These are phyloP conservation scores for Mustelus asterias DNA, from an alignment of 2,113 vertebrate genomes.

Conservation along the genomic window DNA sequence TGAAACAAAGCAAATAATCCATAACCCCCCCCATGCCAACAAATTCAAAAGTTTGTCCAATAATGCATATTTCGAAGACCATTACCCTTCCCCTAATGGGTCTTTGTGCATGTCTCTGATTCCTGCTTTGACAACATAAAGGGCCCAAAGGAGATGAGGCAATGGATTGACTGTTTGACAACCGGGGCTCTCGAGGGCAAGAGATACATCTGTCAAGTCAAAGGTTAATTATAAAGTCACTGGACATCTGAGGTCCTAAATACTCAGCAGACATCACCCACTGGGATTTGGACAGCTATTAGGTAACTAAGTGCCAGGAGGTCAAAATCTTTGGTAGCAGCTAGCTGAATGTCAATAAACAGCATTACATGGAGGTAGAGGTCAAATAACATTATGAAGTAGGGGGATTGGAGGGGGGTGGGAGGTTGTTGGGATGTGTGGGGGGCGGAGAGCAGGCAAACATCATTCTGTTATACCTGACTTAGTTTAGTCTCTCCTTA, in stretches of 20 bases:
- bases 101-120: background rate
- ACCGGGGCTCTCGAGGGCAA: background rate
- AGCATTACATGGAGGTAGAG: background rate
- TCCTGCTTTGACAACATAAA: background rate
- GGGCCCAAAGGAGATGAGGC: background rate
- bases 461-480: too few species aligned
- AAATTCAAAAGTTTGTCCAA: background rate
- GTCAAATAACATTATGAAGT: background rate
- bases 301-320: background rate
- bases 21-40: background rate
- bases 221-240: constrained; percentile 28
- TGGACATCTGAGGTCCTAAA: constrained; percentile 6
- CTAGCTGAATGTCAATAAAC: constrained; percentile 23
- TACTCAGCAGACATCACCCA: background rate
- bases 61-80: background rate
- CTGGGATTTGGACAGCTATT: background rate
- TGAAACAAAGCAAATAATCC: background rate
- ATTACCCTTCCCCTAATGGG: constrained; percentile 10
- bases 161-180: constrained; percentile 27
- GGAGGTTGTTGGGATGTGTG: background rate
- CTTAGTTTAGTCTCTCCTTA: background rate
- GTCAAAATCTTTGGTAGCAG: background rate
- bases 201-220: constrained; percentile 25
- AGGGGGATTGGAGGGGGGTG: background rate
- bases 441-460: too few species aligned